Base-by-base conservation (phyloP, 2,888 invertebrate genomes). In the Eledona agricola region DNA sequence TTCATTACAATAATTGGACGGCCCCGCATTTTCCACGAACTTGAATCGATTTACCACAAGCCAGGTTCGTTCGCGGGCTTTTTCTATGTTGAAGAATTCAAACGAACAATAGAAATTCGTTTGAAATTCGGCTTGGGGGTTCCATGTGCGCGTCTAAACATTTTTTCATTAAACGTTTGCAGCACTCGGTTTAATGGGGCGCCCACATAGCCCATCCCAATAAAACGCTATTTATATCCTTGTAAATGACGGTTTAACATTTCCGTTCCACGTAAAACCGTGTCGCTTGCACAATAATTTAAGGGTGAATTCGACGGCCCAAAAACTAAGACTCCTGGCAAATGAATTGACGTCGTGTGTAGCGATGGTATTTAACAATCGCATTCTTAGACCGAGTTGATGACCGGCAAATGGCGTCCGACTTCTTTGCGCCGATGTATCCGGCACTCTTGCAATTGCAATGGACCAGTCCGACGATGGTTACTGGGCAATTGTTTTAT, bases 401-500 rank as follows among this genome's bases (percentile, higher is more conserved):
- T 45, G 45, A 34, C 45, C 34, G 45, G 45, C 11, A 13, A 45
- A 25, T 45, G 32, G 34, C 45, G 32, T 16, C 16, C 16, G 9
- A 10, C 16, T 6, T 12, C 15, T 16, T 31, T 2, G 26, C 26
- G 12, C 23, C 23, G n/a, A 23, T 6, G 23, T 6, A 6, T 26
- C 26, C 26, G 26, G 26, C 11, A 26, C 23, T 38, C 13, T 2
- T 25, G 29, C 43, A 43, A 4, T 31, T 13, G 43, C 15, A 42
- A 42, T 29, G 42, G 29, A 38, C 13, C 4, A 20, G 28, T 19
- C n/a, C 43, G 10, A 9, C 43, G 22, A 43, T 45, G 25, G 17
- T 45, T 17, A 26, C 17, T 23, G 15, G 9, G 38, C 49, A 31
- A 38, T 49, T 49, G 37, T 49, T 38, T 49, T 49, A 38, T 26